Percentiles rank a stretch among this genome's conserved stretches.
These are phyloP conservation scores for Leptinotarsa undecemlineata DNA, from an alignment of 1,140 invertebrate species.

Conservation along the genomic window DNA sequence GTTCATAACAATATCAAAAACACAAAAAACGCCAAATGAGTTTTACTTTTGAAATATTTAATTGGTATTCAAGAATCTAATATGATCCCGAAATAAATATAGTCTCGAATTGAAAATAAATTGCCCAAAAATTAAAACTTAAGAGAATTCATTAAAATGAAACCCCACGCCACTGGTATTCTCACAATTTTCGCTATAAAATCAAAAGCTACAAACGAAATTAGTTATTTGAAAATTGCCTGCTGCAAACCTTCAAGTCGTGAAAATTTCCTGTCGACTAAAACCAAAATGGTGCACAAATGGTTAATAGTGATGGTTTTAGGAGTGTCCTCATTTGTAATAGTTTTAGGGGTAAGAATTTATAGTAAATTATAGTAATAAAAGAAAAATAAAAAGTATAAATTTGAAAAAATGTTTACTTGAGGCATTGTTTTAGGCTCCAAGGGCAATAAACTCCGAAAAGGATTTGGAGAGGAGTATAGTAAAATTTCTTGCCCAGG, in stretches of 20 bases:
- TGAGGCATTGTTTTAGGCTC: conserved; percentile 26
- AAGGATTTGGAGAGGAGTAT: conserved; percentile 45
- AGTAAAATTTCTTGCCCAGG: conserved; percentile 47
- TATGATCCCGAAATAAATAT: no score
- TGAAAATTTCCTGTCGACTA: background rate
- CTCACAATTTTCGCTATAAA: background rate
- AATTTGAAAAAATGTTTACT: background rate
- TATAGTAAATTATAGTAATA: background rate
- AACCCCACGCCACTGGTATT: background rate
- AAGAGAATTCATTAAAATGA: no score
- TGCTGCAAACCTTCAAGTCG: background rate
- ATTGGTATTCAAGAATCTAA: no score
- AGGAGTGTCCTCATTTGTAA: background rate
- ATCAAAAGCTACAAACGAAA: background rate
- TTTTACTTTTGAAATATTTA: no score
- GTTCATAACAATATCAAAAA: no score
- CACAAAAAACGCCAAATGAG: no score
- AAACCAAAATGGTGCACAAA: conserved; percentile 2
- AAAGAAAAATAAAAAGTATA: background rate
- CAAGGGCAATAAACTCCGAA: conserved; percentile 31
- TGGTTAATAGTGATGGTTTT: background rate
- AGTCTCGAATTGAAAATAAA: no score
- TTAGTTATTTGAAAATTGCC: background rate
- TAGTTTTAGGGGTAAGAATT: conserved; percentile 4
- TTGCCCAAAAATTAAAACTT: no score